phyloP scores from a whole-genome alignment of 2,797 vertebrate species.

The Kryptopterus vitreolus region DNA sequence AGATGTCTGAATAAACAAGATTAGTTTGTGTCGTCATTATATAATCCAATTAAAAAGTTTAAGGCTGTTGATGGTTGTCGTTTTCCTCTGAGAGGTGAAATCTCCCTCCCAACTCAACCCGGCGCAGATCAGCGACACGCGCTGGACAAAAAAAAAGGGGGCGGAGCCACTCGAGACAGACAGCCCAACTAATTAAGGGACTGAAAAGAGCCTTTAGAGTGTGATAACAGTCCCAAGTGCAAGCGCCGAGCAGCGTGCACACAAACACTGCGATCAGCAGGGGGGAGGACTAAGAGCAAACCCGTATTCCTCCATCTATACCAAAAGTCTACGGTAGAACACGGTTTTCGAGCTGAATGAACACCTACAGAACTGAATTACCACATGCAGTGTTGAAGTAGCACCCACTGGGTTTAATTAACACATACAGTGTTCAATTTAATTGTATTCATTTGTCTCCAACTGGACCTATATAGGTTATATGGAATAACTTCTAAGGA shows the following conservation, averaged over 20 bases:
- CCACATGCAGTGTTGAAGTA: slow-evolving; percentile 32
- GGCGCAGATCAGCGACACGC: slow-evolving; percentile 36
- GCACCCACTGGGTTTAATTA: slow-evolving; percentile 26
- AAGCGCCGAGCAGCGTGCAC: slow-evolving; percentile 75
- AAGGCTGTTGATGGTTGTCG: background rate
- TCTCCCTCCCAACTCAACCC: background rate
- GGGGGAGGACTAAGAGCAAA: slow-evolving; percentile 64
- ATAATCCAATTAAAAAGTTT: background rate
- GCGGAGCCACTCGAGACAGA: slow-evolving; percentile 88
- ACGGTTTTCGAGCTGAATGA: slow-evolving; percentile 20
- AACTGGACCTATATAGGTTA: slow-evolving; percentile 11
- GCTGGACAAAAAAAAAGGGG: slow-evolving; percentile 54
- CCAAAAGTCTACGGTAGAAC: background rate
- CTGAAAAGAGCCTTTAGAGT: slow-evolving; percentile 90
- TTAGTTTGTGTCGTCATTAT: background rate
- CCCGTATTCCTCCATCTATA: slow-evolving; percentile 23
- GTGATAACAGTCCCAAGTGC: slow-evolving; percentile 91
- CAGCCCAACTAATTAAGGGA: slow-evolving; percentile 98
- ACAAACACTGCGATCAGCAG: slow-evolving; percentile 67
- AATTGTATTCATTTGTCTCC: slow-evolving; percentile 5
- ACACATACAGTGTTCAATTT: slow-evolving; percentile 26
- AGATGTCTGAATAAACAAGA: too few species aligned
- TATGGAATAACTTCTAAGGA: background rate
- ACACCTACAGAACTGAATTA: slow-evolving; percentile 12
- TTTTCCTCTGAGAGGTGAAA: background rate